Evolutionary conservation across 2,888 invertebrate species (phyloP), one percentile per base, ranked within the genome.

Genomic region (Sinodicranocentrus sp.): DNA sequence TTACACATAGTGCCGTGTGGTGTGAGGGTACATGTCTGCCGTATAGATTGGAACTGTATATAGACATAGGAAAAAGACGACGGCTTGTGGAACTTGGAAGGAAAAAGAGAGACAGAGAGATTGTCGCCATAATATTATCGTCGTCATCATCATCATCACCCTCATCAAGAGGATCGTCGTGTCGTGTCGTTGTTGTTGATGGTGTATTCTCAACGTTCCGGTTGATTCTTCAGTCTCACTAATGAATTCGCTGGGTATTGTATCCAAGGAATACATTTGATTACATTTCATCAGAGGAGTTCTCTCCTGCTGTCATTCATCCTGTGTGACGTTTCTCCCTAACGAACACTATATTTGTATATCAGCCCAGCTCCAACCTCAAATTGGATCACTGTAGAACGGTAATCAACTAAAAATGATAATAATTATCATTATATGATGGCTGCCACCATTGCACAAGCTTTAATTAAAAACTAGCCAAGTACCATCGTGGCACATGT

Each of bases 281-380:
- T 80, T 80, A 80, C 80, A 80, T 80, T 80, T 80, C 80, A 80
- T 80, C 80, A 80, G 80, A 72, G 80, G 72, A 80, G 80, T 80
- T 80, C 80, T 72, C 73, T 73, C 80, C 80, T 80, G 80, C 80
- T 80, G 80, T 80, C 80, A 80, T 73, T 80, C 80, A 80, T 80
- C 80, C 80, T 73, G 80, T 80, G 80, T 80, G 80, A 80, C 80
- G 80, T 73, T 80, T 72, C 21, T 25, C 39, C 57, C 70, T 71
- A 73, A 72, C 54, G n/a, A 21, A 57, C 25, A 70, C 15, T 72
- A 71, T 26, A 26, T 72, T 33, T 72, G 57, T 5, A 63, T 23
- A 15, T 10, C 33, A 10, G 10, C 33, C 73, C 19, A 52, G 39
- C 48, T 28, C 8, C 67, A 80, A 80, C 80, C 80, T 80, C 80